Base-by-base conservation (phyloP, 2,113 vertebrate genomes). In the Climacteris rufus region DNA sequence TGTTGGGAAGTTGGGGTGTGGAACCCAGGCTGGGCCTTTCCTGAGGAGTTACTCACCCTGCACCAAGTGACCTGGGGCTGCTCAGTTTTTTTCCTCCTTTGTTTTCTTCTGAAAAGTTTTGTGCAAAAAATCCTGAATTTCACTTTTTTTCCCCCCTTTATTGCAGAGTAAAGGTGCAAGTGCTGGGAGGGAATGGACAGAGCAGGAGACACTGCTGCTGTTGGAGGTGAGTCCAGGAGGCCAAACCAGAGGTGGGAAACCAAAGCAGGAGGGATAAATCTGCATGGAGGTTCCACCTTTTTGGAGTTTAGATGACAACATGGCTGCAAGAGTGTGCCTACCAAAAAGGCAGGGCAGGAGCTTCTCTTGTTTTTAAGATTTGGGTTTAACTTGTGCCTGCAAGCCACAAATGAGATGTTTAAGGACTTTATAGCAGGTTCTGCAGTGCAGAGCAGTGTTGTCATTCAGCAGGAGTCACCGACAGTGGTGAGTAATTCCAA, bases 171-270 rank as follows among this genome's bases (percentile, higher is more conserved):
- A 99, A 98, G 97, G 98, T 3, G 98, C 97, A 13, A 98, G 97
- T 81, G 98, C 98, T 66, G 98, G 98, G 80, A 97, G 99, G 80
- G 99, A 99, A 12, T 99, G 99, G 99, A 99, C 99, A 0, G 99
- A 99, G 79, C 99, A 99, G 91, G 99, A 99, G 97, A 99, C 99
- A 0, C 94, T 99, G 60, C 98, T 99, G 30, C 98, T 99, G 17
- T 87, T 99, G 2, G 99, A 99, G 98, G 99, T 99, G 94, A 99
- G 97, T 80, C 15, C 19, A 1, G n/a, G 30, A 59, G 45, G 50
- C 33, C 30, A 7, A 12, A 21, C 7, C 10, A 17, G 20, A 31
- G 30, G 19, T 3, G 1, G 47, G 49, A 61, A 88, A 42, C 21
- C 19, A 31, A 50, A 56, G 5, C 42, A 4, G 17, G 9, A 30